Base-by-base conservation (phyloP, 2,797 vertebrate species). In the Pipistrellus pygmaeus region DNA sequence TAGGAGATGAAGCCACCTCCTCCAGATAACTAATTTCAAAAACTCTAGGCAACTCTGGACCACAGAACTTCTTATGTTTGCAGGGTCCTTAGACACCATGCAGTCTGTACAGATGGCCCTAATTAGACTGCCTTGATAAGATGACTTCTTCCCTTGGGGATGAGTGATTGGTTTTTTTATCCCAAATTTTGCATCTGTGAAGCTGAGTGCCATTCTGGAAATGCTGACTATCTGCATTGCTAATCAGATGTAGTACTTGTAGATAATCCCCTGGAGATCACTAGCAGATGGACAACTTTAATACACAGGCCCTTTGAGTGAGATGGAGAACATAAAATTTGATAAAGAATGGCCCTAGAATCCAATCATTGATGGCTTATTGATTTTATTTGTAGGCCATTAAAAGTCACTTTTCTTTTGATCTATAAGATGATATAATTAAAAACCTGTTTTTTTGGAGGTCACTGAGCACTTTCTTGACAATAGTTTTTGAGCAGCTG, bases 321-420 rank as follows among this genome's bases (percentile, higher is more conserved):
- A 96, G 91, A 94, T 66, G 55, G 64, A 51, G 12, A 46, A 72
- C 81, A 77, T 55, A 62, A 53, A 48, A 20, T 90, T 73, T 96
- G 93, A 92, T 97, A 30, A 97, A 96, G 94, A 97, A 91, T 64
- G 96, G 81, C 91, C 95, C 97, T 97, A 95, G 75, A 97, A 97
- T 95, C 92, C 92, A 95, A 93, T 95, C 95, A 98, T 97, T 98
- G 96, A 97, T 97, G 92, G 94, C 96, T 97, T 98, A 97, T 97
- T 97, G 94, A 98, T 98, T 73, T 97, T 96, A 97, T 97, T 95
- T 41, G 72, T 80, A 89, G 86, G 91, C 97, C 93, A 97, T 97
- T 98, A 97, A 97, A 97, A 97, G 93, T 97, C 90, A 97, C 94
- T 96, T 98, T 98, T 97, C 96, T 96, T 97, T 97, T 97, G 4